phyloP scores from a whole-genome alignment of 2,797 vertebrate genomes.

The Galagoides demidoff region DNA sequence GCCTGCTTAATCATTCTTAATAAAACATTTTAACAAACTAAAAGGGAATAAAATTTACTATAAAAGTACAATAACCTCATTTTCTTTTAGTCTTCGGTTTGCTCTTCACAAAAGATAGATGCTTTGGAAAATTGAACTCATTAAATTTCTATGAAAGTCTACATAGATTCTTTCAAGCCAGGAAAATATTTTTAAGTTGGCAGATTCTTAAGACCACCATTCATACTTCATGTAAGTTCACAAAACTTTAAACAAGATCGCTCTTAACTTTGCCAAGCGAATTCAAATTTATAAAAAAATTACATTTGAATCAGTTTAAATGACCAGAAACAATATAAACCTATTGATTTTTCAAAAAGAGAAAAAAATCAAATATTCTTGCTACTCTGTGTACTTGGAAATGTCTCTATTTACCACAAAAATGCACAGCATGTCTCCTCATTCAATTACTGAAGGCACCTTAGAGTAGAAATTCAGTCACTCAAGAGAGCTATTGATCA shows the following conservation, averaged over 20 bases:
- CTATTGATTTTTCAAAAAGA: constrained; percentile 57
- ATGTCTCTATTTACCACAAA: constrained; percentile 82
- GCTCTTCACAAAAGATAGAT: background rate
- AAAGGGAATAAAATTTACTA: constrained; percentile 49
- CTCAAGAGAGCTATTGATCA: constrained; percentile 66
- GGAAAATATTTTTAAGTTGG: background rate
- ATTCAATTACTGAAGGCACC: constrained; percentile 80
- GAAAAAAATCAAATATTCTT: constrained; percentile 81
- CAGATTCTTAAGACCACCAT: background rate
- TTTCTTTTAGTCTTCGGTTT: constrained; percentile 45
- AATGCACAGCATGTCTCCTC: constrained; percentile 75
- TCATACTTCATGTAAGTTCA: background rate
- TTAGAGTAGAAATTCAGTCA: constrained; percentile 81
- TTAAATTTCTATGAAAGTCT: constrained; percentile 22
- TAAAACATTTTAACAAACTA: constrained; percentile 16
- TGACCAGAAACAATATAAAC: constrained; percentile 1
- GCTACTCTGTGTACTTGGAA: constrained; percentile 79
- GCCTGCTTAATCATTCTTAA: constrained; percentile 11
- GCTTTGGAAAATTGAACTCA: constrained; percentile 22
- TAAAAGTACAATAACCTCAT: constrained; percentile 17
- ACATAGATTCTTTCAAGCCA: constrained; percentile 5
- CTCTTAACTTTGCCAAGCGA: background rate
- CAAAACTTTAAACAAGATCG: background rate
- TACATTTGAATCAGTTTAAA: constrained; percentile 55
- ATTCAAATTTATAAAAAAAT: constrained; percentile 54